Percentiles rank a stretch among this genome's conserved stretches.
phyloP scores from a whole-genome alignment of 64 coral and sea anemone genomes.

The Acropora yongei region DNA sequence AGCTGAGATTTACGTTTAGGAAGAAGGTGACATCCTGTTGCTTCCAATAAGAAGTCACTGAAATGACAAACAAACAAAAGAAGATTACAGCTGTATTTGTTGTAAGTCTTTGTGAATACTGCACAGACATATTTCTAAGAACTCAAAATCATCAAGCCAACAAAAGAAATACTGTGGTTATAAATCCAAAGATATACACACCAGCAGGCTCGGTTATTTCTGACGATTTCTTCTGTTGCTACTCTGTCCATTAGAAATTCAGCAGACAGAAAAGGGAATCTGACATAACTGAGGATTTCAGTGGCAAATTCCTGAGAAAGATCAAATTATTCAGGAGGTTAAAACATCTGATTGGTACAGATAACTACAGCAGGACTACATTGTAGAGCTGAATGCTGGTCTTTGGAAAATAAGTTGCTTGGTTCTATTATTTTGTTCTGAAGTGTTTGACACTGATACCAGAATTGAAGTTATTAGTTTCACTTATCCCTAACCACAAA shows the following conservation, averaged over 20 bases:
- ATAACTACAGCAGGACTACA: not conserved
- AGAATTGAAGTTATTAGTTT: no score
- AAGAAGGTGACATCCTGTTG: conserved; percentile 72
- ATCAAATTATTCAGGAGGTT: not conserved
- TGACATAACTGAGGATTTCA: conserved; percentile 84
- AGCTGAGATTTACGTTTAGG: conserved; percentile 82
- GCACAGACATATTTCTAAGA: not conserved
- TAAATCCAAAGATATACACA: not conserved
- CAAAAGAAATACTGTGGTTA: no score
- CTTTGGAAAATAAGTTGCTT: no score
- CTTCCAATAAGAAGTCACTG: conserved; percentile 88
- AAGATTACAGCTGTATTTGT: not conserved
- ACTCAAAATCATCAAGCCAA: no score
- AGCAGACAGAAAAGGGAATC: conserved; percentile 78
- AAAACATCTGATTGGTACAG: not conserved
- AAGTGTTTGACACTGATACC: no score
- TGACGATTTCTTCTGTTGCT: conserved; percentile 88
- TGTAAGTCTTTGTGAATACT: not conserved
- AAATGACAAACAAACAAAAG: not conserved
- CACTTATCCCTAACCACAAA: no score
- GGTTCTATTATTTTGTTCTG: no score
- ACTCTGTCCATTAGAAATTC: conserved; percentile 96
- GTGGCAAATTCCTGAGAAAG: conserved; percentile 74
- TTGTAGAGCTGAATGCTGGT: not conserved
- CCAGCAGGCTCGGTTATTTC: conserved; percentile 85